These are phyloP conservation scores for Polydesmus complanatus DNA, from an alignment of 2,888 invertebrate species.

Conservation along the genomic window DNA sequence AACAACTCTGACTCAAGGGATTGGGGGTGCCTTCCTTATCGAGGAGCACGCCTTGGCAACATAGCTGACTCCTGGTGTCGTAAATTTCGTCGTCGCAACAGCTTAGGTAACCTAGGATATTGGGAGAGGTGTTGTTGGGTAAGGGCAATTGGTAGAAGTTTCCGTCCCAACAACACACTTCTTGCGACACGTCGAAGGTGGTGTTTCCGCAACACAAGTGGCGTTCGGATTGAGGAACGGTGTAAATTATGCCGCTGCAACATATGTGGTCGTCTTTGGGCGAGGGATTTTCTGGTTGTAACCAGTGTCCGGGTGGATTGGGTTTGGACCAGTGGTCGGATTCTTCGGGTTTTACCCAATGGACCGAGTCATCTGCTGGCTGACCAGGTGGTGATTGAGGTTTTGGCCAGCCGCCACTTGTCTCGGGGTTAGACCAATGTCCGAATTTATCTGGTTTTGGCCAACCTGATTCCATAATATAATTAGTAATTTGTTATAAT, in stretches of 20 bases:
- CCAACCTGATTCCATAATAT: too few species aligned
- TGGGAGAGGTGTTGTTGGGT: not conserved
- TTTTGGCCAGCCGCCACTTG: too few species aligned
- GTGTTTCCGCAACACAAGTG: constrained; percentile 10
- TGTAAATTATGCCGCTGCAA: constrained; percentile 8
- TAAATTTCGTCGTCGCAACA: constrained; percentile 11
- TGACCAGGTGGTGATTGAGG: too few species aligned
- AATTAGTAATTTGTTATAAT: too few species aligned
- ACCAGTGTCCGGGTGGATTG: too few species aligned
- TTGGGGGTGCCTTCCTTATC: constrained; percentile 2
- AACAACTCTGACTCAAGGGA: not conserved
- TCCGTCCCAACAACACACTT: constrained; percentile 12
- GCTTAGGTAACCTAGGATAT: not conserved
- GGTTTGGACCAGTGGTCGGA: too few species aligned
- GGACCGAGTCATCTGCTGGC: too few species aligned
- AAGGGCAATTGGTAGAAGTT: constrained; percentile 9
- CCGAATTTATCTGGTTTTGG: too few species aligned
- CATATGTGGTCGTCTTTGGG: constrained; percentile 1
- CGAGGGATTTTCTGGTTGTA: too few species aligned
- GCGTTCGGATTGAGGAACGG: not conserved
- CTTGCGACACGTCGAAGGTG: constrained; percentile 4
- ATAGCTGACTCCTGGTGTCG: constrained; percentile 5
- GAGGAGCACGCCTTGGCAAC: constrained; percentile 8
- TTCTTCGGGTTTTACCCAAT: too few species aligned
- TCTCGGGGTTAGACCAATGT: too few species aligned